Evolutionary conservation across 2,113 vertebrate species (phyloP).

Genomic region (Phycodurus eques): DNA sequence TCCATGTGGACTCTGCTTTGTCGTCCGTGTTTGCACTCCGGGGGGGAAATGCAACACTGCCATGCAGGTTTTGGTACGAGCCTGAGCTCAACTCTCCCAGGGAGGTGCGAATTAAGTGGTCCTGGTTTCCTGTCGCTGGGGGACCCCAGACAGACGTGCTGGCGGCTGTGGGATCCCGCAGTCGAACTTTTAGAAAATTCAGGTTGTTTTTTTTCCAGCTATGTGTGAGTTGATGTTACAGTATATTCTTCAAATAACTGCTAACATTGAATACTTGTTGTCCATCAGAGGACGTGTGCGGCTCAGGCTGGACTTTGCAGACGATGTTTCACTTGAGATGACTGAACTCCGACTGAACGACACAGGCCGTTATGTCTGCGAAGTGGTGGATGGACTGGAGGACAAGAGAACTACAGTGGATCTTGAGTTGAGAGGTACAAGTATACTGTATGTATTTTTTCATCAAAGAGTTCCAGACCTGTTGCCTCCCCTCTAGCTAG

Average conservation of each 20-base stretch:
- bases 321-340: constrained; percentile 76
- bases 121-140: constrained; percentile 74
- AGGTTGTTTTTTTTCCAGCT: constrained; percentile 25
- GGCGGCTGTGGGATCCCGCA: constrained; percentile 72
- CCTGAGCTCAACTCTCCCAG: constrained; percentile 54
- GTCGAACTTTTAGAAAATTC: constrained; percentile 76
- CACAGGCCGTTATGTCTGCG: constrained; percentile 80
- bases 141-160: constrained; percentile 77
- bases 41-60: constrained; percentile 75
- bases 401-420: constrained; percentile 78
- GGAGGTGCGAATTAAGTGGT: constrained; percentile 83
- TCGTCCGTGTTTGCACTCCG: constrained; percentile 69
- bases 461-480: too few species aligned
- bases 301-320: constrained; percentile 49
- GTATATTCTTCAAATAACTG: background rate
- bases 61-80: constrained; percentile 77
- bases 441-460: too few species aligned
- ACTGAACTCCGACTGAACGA: constrained; percentile 72
- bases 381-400: constrained; percentile 86
- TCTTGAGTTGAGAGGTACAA: constrained; percentile 75
- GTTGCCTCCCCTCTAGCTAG: too few species aligned
- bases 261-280: background rate
- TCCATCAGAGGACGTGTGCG: constrained; percentile 60
- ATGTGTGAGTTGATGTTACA: background rate
- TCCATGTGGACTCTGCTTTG: constrained; percentile 75